A percentile compares a stretch with the other conserved stretches of the same genome.
phyloP scores from a whole-genome alignment of 2,888 invertebrate species.

The Ypsolopha scabrella region DNA sequence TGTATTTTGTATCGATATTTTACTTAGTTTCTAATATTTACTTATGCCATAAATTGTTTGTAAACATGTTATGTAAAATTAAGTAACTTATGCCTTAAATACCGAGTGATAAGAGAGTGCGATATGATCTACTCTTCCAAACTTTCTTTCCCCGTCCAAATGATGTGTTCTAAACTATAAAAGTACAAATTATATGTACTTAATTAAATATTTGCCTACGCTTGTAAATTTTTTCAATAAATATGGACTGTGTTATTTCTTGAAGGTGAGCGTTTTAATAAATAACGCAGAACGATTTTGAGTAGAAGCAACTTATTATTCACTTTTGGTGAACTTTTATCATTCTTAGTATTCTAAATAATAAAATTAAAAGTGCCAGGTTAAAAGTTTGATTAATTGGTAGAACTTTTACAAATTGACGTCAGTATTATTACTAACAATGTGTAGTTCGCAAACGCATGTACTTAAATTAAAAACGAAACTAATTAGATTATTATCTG shows the following conservation, averaged over 20 bases:
- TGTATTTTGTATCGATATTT: background rate
- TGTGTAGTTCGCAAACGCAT: slow-evolving; percentile 4
- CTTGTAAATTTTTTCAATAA: too few species aligned
- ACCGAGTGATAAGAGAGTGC: slow-evolving; percentile 1
- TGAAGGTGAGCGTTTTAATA: too few species aligned
- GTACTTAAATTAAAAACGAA: slow-evolving; percentile 10
- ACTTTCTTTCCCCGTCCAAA: background rate
- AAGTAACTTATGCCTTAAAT: slow-evolving; percentile 1
- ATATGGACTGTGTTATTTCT: too few species aligned
- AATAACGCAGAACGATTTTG: too few species aligned
- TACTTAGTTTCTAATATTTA: background rate
- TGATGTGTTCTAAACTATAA: background rate
- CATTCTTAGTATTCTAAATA: background rate
- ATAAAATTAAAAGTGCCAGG: background rate
- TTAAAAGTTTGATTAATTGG: background rate
- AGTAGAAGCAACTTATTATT: too few species aligned
- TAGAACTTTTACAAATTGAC: background rate
- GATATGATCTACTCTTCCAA: slow-evolving; percentile 2
- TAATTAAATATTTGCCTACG: too few species aligned
- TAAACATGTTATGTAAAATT: background rate
- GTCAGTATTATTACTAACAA: slow-evolving; percentile 16
- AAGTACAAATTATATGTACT: too few species aligned
- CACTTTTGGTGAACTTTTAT: too few species aligned
- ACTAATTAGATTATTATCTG: too few species aligned
- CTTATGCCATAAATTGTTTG: background rate